Conservation (phyloP, 2,113 vertebrate genomes). For the Chloropsis cyanopogon region DNA sequence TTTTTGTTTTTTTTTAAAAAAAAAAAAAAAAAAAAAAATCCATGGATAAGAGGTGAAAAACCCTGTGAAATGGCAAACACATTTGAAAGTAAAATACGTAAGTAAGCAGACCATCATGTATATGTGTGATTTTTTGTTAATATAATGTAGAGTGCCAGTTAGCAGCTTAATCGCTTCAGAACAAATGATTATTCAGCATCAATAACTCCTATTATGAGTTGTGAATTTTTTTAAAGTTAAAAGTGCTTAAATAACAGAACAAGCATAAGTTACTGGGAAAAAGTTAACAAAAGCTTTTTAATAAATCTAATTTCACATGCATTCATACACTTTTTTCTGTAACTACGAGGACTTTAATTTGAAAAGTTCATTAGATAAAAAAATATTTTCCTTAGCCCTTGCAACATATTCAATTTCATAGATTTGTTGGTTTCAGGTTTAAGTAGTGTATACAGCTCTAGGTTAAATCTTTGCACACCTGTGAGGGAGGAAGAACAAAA, state of each 20-base stretch:
- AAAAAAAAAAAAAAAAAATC: not conserved
- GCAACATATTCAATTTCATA: not conserved
- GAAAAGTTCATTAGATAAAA: not conserved
- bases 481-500: conserved; percentile 17
- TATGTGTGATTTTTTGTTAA: not conserved
- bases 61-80: not conserved
- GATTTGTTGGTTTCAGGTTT: not conserved
- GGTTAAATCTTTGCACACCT: not conserved
- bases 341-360: not conserved
- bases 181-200: conserved; percentile 5
- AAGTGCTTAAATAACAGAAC: not conserved
- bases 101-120: not conserved
- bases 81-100: not conserved
- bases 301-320: not conserved
- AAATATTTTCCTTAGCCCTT: not conserved
- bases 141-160: not conserved
- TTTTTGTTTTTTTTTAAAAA: too few relatives aligned
- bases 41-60: not conserved
- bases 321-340: not conserved
- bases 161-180: not conserved
- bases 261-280: not conserved
- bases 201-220: not conserved
- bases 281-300: not conserved
- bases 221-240: not conserved
- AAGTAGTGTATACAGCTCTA: not conserved